A percentile compares a stretch with the other conserved stretches of the same genome.
These are phyloP conservation scores for Elysia crispata DNA, from an alignment of 2,888 invertebrate genomes.

Conservation along the genomic window DNA sequence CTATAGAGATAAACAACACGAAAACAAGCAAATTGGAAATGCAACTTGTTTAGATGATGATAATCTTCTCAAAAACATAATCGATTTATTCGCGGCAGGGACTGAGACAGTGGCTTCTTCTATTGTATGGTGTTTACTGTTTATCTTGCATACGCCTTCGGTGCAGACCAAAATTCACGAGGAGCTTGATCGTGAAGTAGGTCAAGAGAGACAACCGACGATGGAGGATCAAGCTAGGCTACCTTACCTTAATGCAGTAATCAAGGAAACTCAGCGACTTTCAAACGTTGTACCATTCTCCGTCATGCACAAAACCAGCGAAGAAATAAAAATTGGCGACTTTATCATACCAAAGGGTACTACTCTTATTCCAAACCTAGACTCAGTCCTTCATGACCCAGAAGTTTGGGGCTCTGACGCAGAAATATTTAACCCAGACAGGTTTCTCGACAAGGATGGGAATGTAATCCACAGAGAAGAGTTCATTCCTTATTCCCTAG, in stretches of 20 bases:
- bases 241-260: not conserved
- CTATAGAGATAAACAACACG: not conserved
- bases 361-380: slow-evolving; percentile 59
- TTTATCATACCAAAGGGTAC: slow-evolving; percentile 67
- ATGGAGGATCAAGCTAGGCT: slow-evolving; percentile 50
- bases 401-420: slow-evolving; percentile 57
- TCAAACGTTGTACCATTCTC: too few species aligned
- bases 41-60: not conserved
- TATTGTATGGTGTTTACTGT: slow-evolving; percentile 88
- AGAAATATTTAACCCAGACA: slow-evolving; percentile 60
- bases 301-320: not conserved
- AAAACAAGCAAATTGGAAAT: not conserved
- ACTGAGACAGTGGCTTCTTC: slow-evolving; percentile 89
- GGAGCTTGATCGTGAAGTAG: slow-evolving; percentile 72
- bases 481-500: slow-evolving; percentile 55
- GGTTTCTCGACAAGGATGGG: slow-evolving; percentile 59
- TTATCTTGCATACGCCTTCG: slow-evolving; percentile 87
- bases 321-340: slow-evolving; percentile 63
- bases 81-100: slow-evolving; percentile 62
- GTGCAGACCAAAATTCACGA: slow-evolving; percentile 64
- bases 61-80: slow-evolving; percentile 14
- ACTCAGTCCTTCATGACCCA: slow-evolving; percentile 61
- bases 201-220: slow-evolving; percentile 53
- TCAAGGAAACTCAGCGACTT: too few species aligned
- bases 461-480: slow-evolving; percentile 45